Evolutionary conservation across 2,888 invertebrate genomes (phyloP).

Genomic region (Aquatica leii): DNA sequence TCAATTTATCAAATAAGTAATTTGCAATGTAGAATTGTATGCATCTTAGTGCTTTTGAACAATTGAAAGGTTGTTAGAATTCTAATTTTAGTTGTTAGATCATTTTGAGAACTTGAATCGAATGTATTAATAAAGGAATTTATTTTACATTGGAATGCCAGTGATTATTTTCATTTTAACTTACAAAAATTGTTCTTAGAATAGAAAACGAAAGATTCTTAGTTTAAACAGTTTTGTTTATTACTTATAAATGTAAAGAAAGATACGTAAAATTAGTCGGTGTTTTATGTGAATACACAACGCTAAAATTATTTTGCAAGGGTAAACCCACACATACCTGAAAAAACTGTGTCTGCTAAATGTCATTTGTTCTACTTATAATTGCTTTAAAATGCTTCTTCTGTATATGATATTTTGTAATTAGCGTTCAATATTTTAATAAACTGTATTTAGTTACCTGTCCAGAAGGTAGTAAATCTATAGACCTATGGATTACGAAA

Average conservation of each 20-base stretch:
- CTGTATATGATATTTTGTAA: not conserved
- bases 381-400: not conserved
- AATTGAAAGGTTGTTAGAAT: no score
- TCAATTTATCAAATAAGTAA: no score
- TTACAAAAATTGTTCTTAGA: no score
- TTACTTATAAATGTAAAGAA: constrained; percentile 11
- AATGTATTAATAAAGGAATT: no score
- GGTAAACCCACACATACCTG: constrained; percentile 45
- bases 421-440: not conserved
- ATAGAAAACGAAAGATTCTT: no score
- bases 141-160: no score
- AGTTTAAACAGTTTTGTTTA: not conserved
- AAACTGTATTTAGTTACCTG: constrained; percentile 19
- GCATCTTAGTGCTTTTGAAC: no score
- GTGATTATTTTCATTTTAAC: no score
- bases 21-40: no score
- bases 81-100: no score
- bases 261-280: constrained; percentile 38
- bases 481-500: constrained; percentile 35
- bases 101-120: no score
- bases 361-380: constrained; percentile 26
- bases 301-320: constrained; percentile 43
- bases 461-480: constrained; percentile 29
- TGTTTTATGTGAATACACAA: constrained; percentile 31
- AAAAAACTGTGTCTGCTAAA: constrained; percentile 31